Percentiles rank a stretch among this genome's conserved stretches.
Conservation (phyloP, 2,113 vertebrate genomes). For the Arizona elegans region DNA sequence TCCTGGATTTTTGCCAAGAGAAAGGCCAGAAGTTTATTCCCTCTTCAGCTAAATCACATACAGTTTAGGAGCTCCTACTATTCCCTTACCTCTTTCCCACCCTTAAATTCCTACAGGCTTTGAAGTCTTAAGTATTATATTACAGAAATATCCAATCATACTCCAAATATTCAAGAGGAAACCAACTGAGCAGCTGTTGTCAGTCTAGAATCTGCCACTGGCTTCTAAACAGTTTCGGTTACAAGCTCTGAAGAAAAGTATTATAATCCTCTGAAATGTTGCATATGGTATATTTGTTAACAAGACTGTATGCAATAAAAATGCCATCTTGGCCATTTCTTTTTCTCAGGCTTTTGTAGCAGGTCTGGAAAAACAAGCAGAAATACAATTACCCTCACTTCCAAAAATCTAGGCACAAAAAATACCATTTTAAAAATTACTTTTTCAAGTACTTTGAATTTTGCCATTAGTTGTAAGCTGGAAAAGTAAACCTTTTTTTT, state of each 20-base stretch:
- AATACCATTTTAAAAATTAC: not conserved
- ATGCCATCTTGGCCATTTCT: not conserved
- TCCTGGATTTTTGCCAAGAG: not conserved
- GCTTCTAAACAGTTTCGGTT: not conserved
- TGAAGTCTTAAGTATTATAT: constrained; percentile 1
- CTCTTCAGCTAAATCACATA: constrained; percentile 4
- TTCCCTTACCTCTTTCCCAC: not conserved
- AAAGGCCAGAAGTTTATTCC: constrained; percentile 1
- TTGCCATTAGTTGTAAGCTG: not conserved
- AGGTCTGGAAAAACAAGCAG: not conserved
- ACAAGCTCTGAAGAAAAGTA: not conserved
- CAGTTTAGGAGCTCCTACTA: not conserved
- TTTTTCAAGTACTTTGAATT: not conserved
- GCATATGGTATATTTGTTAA: not conserved
- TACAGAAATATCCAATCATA: constrained; percentile 1
- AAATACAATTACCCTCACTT: not conserved
- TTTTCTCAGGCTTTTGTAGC: not conserved
- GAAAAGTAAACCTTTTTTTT: not conserved
- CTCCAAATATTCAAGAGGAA: constrained; percentile 5
- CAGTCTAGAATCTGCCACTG: not conserved
- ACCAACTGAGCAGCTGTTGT: constrained; percentile 22
- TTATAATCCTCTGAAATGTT: not conserved
- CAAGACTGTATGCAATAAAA: not conserved
- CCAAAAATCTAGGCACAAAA: not conserved
- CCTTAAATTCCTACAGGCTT: not conserved